Evolutionary conservation across 1,140 invertebrate species (phyloP), one percentile per base, ranked within the genome.

Genomic region (Diprion similis): DNA sequence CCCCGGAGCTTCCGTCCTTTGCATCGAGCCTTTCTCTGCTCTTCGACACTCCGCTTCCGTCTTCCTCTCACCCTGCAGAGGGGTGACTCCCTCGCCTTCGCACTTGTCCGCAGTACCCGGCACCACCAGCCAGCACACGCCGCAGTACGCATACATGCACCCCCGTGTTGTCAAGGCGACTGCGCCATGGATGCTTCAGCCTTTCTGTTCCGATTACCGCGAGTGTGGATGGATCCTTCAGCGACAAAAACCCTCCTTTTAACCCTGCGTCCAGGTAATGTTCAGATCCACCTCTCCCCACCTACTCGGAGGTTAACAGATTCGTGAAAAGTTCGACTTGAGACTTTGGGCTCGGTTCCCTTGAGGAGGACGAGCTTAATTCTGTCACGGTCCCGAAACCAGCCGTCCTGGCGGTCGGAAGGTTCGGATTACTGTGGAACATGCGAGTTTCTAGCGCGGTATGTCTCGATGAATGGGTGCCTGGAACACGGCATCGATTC

Each of bases 141-240:
- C 17, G 37, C n/a, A 37, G 81, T 85, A 87, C 84, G 84, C 86
- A 68, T 45, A 68, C 37, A 68, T 45, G 66, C 66, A 68, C 81
- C 81, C 80, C 77, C 75, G 24, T 82, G 84, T 82, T 84, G 80
- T 81, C 81, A 84, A 83, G 80, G 84, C 85, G 85, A 83, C 82
- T 87, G 84, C 86, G 84, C 85, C 78, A 82, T 70, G 70, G 65
- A 73, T 24, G 51, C 51, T 59, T n/a, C 11, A 59, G n/a, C 11
- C 51, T 59, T 59, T 59, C 2, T 59, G 51, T 59, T 59, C 51
- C 51, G 11, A 59, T 59, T 11, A 59, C 51, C 51, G n/a, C 51
- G 51, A 4, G 51, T n/a, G 51, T 8, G n/a, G 51, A 59, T 8
- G n/a, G 51, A 59, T 13, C n/a, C 8, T 59, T 59, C 3, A 8